Percentiles rank a stretch among this genome's conserved stretches.
Evolutionary conservation across 1,140 invertebrate genomes (phyloP).

Genomic region (Coptotermes formosanus): DNA sequence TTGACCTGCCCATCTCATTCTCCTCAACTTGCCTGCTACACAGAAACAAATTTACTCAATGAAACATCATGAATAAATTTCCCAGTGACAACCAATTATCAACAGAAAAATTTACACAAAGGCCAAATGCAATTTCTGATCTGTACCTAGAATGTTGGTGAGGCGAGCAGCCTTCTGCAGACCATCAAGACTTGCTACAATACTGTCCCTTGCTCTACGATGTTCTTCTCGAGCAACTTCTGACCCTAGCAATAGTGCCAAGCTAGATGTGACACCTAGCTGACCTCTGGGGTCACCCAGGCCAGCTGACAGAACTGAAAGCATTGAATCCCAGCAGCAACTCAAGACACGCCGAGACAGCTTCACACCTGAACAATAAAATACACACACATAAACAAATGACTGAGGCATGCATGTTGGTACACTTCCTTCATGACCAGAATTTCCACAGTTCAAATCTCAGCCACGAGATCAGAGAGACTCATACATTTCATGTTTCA

Average conservation of each 20-base stretch:
- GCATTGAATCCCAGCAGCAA: conserved; percentile 87
- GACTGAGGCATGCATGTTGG: too few species aligned
- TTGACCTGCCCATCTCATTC: too few species aligned
- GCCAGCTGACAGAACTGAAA: conserved; percentile 80
- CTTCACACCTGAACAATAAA: conserved; percentile 48
- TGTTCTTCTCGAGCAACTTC: conserved; percentile 52
- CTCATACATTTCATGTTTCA: too few species aligned
- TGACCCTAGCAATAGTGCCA: conserved; percentile 49
- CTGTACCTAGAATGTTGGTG: conserved; percentile 61
- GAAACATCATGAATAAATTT: too few species aligned
- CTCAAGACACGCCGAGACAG: conserved; percentile 67
- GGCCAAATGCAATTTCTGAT: neutral
- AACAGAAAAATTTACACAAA: too few species aligned
- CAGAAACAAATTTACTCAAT: too few species aligned
- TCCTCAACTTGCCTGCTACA: too few species aligned
- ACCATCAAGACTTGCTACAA: conserved; percentile 83
- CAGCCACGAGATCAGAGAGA: too few species aligned
- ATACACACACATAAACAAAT: too few species aligned
- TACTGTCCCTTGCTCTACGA: conserved; percentile 59
- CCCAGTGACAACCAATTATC: too few species aligned
- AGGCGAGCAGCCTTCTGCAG: conserved; percentile 68
- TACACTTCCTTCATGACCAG: too few species aligned
- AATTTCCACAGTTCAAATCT: too few species aligned
- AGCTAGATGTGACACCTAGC: conserved; percentile 40
- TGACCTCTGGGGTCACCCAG: conserved; percentile 60